Evolutionary conservation across 2,888 invertebrate species (phyloP).

Genomic region (Dasypogon diadema): DNA sequence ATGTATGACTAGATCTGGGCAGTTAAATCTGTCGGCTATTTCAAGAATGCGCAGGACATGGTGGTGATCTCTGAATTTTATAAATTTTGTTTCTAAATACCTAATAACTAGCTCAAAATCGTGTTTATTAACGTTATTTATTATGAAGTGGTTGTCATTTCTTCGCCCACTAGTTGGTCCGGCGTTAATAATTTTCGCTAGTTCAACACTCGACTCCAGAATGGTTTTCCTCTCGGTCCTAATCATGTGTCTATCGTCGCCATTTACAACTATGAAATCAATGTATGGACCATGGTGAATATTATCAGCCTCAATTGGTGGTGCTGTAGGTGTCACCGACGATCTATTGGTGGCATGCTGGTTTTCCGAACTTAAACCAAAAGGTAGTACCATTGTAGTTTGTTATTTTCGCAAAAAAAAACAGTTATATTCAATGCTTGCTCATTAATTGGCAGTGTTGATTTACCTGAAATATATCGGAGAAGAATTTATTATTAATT

Average conservation of each 20-base stretch:
- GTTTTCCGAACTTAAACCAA: constrained; percentile 65
- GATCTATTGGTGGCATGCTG: constrained; percentile 61
- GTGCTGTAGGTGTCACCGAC: constrained; percentile 64
- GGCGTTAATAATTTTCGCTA: constrained; percentile 67
- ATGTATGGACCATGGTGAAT: constrained; percentile 62
- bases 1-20: constrained; percentile 68
- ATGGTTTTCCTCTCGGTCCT: constrained; percentile 66
- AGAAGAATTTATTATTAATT: too few relatives aligned
- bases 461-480: constrained; percentile 15
- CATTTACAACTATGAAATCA: constrained; percentile 67
- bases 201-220: constrained; percentile 66
- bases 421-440: too few relatives aligned
- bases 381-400: constrained; percentile 65
- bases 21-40: constrained; percentile 67
- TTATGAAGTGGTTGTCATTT: constrained; percentile 67
- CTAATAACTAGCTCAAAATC: constrained; percentile 67
- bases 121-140: constrained; percentile 66
- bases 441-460: constrained; percentile 44
- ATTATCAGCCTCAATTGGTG: constrained; percentile 61
- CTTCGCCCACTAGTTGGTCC: constrained; percentile 67
- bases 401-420: background rate
- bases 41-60: constrained; percentile 67
- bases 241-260: constrained; percentile 67
- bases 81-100: constrained; percentile 67
- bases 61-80: constrained; percentile 67